Conservation (phyloP, 2,888 invertebrate genomes). For the Beris chalybata region DNA sequence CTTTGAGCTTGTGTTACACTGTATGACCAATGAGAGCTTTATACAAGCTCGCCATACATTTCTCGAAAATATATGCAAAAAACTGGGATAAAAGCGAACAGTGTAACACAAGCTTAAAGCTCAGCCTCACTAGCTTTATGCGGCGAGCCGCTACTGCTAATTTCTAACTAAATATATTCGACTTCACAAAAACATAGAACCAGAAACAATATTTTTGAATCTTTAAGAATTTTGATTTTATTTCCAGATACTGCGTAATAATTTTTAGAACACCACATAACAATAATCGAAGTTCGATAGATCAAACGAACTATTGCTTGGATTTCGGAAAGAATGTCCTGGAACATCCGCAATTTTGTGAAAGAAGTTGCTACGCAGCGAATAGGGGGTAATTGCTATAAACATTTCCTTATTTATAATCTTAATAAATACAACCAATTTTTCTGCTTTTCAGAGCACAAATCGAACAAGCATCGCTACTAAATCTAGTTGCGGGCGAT, state of each 20-base stretch:
- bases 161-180: too few relatives aligned
- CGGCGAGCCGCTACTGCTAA: too few relatives aligned
- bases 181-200: too few relatives aligned
- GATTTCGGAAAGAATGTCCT: slow-evolving; percentile 50
- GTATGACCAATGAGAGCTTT: too few relatives aligned
- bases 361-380: slow-evolving; percentile 50
- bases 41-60: too few relatives aligned
- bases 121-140: too few relatives aligned
- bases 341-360: slow-evolving; percentile 51
- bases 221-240: too few relatives aligned
- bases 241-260: slow-evolving; percentile 52
- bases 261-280: slow-evolving; percentile 52
- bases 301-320: slow-evolving; percentile 55
- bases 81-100: too few relatives aligned
- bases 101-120: too few relatives aligned
- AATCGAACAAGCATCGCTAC: slow-evolving; percentile 58
- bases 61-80: too few relatives aligned
- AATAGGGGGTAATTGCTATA: slow-evolving; percentile 46
- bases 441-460: slow-evolving; percentile 32
- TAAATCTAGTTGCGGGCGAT: slow-evolving; percentile 59
- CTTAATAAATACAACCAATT: not conserved
- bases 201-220: too few relatives aligned
- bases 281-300: slow-evolving; percentile 51
- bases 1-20: too few relatives aligned
- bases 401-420: not conserved